Percentiles rank a stretch among this genome's conserved stretches.
Evolutionary conservation across 2,888 invertebrate genomes (phyloP).

Genomic region (Osedax frankpressi): DNA sequence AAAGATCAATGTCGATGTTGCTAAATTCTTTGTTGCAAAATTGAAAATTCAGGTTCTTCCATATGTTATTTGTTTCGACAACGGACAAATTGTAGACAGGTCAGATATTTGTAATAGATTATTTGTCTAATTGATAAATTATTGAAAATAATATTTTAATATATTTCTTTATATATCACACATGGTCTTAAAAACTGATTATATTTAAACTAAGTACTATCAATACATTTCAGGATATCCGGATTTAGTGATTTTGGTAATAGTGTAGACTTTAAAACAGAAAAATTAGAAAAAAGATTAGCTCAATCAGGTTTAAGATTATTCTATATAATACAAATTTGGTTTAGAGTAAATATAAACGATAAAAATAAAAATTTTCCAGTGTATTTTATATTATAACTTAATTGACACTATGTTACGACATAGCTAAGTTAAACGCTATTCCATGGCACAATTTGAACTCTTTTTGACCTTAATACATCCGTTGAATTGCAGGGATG

Average conservation of each 20-base stretch:
- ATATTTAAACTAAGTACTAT: too few relatives aligned
- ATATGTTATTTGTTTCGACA: slow-evolving; percentile 37
- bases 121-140: slow-evolving; percentile 40
- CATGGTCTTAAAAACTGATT: too few relatives aligned
- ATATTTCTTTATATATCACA: slow-evolving; percentile 19
- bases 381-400: too few relatives aligned
- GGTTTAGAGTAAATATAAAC: too few relatives aligned
- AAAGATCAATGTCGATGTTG: slow-evolving; percentile 39
- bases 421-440: too few relatives aligned
- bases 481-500: too few relatives aligned
- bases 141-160: slow-evolving; percentile 36
- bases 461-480: too few relatives aligned
- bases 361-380: too few relatives aligned
- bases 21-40: slow-evolving; percentile 40
- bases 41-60: slow-evolving; percentile 39
- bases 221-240: slow-evolving; percentile 31
- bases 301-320: slow-evolving; percentile 36
- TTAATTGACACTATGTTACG: too few relatives aligned
- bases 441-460: too few relatives aligned
- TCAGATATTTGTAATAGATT: slow-evolving; percentile 32
- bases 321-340: too few relatives aligned
- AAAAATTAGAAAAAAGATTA: slow-evolving; percentile 34
- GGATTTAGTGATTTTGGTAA: slow-evolving; percentile 42
- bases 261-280: slow-evolving; percentile 36
- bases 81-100: slow-evolving; percentile 40